Conservation (phyloP, 2,113 vertebrate genomes). For the Rhinolophus ferrumequinum region DNA sequence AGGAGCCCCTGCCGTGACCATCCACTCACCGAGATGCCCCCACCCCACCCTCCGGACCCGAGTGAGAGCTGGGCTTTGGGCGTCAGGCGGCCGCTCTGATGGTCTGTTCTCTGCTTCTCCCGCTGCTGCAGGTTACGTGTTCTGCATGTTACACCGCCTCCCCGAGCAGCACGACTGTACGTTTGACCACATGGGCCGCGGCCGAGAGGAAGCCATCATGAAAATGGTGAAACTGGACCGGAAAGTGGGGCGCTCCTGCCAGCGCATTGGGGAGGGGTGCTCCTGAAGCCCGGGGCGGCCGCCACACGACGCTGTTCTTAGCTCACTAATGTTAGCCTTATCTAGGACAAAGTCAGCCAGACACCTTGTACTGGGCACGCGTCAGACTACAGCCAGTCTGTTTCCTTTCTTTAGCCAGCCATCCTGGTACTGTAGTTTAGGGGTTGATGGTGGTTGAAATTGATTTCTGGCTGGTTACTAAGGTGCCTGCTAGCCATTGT, state of each 20-base stretch:
- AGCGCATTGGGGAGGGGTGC: slow-evolving; percentile 98
- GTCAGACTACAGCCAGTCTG: slow-evolving; percentile 91
- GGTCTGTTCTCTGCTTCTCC: neutral
- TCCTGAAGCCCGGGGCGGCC: slow-evolving; percentile 92
- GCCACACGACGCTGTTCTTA: slow-evolving; percentile 88
- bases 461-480: slow-evolving; percentile 91
- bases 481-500: slow-evolving; percentile 90
- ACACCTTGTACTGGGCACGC: slow-evolving; percentile 92
- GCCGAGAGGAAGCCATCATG: slow-evolving; percentile 97
- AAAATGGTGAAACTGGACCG: slow-evolving; percentile 99
- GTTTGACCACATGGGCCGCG: slow-evolving; percentile 98
- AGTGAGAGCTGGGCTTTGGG: neutral
- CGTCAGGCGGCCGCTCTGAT: slow-evolving; percentile 13
- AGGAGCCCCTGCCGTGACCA: too few species aligned
- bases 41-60: neutral
- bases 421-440: slow-evolving; percentile 92
- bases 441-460: slow-evolving; percentile 89
- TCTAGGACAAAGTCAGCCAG: slow-evolving; percentile 93
- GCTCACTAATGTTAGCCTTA: slow-evolving; percentile 94
- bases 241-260: slow-evolving; percentile 99
- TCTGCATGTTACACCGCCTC: slow-evolving; percentile 98
- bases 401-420: slow-evolving; percentile 90
- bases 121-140: slow-evolving; percentile 91
- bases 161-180: slow-evolving; percentile 98
- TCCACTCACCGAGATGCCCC: neutral